Percentiles rank a stretch among this genome's conserved stretches.
These are phyloP conservation scores for Artibeus lituratus DNA, from an alignment of 2,797 vertebrate species.

Conservation along the genomic window DNA sequence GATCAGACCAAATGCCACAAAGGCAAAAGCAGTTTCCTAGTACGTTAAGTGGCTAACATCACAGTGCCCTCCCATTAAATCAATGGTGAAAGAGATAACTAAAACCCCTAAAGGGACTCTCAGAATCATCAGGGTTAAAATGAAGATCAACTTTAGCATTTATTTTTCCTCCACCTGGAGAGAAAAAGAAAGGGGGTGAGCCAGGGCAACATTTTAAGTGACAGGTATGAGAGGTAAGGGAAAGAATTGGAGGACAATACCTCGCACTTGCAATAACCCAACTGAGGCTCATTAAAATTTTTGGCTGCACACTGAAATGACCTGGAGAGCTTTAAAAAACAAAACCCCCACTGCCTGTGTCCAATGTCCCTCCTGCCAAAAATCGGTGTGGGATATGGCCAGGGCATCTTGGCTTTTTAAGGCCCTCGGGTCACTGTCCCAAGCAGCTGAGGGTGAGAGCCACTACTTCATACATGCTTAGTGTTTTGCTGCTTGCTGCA, in stretches of 20 bases:
- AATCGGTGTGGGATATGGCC: not conserved
- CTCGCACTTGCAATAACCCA: not conserved
- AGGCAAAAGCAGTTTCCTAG: not conserved
- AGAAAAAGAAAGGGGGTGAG: not conserved
- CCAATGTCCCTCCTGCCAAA: not conserved
- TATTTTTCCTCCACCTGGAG: not conserved
- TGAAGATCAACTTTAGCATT: not conserved
- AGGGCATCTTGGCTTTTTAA: not conserved
- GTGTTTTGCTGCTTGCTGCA: not conserved
- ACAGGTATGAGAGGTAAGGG: not conserved
- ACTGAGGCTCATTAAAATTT: not conserved
- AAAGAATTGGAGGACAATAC: not conserved
- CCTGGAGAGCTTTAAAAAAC: not conserved
- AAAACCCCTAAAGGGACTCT: not conserved
- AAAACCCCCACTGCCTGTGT: no score
- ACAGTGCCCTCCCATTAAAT: not conserved
- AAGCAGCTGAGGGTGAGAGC: not conserved
- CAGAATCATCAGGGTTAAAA: not conserved
- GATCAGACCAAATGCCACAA: not conserved
- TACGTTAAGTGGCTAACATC: not conserved
- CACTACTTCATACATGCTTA: not conserved
- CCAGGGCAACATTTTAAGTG: not conserved
- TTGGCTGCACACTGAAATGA: not conserved
- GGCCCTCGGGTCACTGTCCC: not conserved
- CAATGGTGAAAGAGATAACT: not conserved